Base-by-base conservation (phyloP, 2,797 vertebrate genomes). In the Scleropages formosus region DNA sequence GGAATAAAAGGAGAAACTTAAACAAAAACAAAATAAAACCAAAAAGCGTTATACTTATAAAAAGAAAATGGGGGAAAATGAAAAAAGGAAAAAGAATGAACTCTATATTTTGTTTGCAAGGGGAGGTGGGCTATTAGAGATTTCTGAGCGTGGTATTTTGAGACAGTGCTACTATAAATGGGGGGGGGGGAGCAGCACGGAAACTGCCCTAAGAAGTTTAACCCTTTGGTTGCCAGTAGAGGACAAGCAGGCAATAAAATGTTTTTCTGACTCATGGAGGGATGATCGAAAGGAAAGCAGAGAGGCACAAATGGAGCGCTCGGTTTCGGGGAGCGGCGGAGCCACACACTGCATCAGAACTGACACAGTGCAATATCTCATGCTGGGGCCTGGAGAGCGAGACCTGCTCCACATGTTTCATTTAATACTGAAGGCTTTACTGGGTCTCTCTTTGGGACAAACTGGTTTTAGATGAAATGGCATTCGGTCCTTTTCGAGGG, bases 1-100 rank as follows among this genome's bases (percentile, higher is more conserved):
- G 77, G 74, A 78, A 80, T 80, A 80, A 78, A 78, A 80, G 79
- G 79, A 76, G 79, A 80, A 78, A 80, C 77, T 80, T 80, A 80
- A 80, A 77, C 64, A 51, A 69, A 77, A 75, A 70, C 58, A 75
- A 78, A 51, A 26, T 51, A 60, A 56, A 74, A 74, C 8, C 47
- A 73, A 67, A 56, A 75, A 24, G 22, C 62, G 69, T 64, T 47
- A 69, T 73, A 73, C 39, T 20, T 8, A 53, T 26, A 75, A 66
- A 73, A 73, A 31, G 44, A 58, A 72, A 66, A 9, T 51, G 39
- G 47, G 60, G 63, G 16, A 66, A 60, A 49, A 72, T 27, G 46
- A 58, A 58, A 78, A 68, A 66, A n/a, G 24, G 73, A 60, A 64
- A 75, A 59, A 75, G 72, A 39, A 66, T 31, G 53, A 75, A 44